phyloP scores from a whole-genome alignment of 2,113 vertebrate species.

The Pterophyllum scalare region DNA sequence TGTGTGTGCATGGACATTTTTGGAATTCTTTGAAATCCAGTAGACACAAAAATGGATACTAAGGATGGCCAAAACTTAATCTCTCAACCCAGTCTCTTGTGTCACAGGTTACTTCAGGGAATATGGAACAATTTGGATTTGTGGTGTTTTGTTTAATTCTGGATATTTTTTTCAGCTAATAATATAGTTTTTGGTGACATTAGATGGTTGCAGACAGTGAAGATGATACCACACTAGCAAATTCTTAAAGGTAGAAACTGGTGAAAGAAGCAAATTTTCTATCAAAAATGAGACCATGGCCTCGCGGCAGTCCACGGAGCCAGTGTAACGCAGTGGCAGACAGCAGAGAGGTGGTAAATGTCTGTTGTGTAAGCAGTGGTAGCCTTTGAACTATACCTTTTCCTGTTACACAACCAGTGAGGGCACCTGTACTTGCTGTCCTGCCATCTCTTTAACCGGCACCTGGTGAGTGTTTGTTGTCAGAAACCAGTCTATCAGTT shows the following conservation, averaged over 20 bases:
- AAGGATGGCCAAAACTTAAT: background rate
- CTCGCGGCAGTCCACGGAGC: background rate
- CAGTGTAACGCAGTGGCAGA: slow-evolving; percentile 31
- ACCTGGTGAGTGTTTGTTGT: slow-evolving; percentile 59
- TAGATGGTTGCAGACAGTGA: slow-evolving; percentile 1
- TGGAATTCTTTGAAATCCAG: slow-evolving; percentile 46
- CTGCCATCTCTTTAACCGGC: slow-evolving; percentile 59
- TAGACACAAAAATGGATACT: slow-evolving; percentile 38
- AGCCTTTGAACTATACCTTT: slow-evolving; percentile 60
- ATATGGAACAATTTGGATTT: slow-evolving; percentile 11
- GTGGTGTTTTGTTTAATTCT: slow-evolving; percentile 12
- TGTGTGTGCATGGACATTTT: slow-evolving; percentile 17
- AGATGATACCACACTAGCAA: background rate
- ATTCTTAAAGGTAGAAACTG: slow-evolving; percentile 11
- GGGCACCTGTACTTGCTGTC: slow-evolving; percentile 46
- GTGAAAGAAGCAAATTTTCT: slow-evolving; percentile 3
- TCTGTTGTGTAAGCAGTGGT: slow-evolving; percentile 62
- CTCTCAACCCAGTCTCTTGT: background rate
- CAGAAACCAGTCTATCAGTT: slow-evolving; percentile 64
- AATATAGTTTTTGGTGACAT: slow-evolving; percentile 21
- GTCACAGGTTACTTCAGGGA: slow-evolving; percentile 38
- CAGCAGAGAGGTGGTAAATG: slow-evolving; percentile 50
- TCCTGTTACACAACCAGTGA: slow-evolving; percentile 59
- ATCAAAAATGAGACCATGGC: slow-evolving; percentile 7
- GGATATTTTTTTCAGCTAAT: slow-evolving; percentile 12